Evolutionary conservation across 2,797 vertebrate species (phyloP).

Genomic region (Aldrovandia affinis): DNA sequence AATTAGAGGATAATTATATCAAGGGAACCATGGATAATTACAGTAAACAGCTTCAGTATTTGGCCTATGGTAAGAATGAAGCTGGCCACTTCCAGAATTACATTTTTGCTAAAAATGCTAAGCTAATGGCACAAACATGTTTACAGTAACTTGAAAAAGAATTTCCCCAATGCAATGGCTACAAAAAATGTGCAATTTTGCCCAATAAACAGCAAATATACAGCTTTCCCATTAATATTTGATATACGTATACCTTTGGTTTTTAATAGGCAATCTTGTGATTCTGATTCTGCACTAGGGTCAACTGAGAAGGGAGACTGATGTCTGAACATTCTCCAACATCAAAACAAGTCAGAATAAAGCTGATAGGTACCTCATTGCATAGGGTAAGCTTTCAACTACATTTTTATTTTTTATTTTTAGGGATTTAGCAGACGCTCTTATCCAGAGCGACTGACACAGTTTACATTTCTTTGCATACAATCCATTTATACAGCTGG

Average conservation of each 20-base stretch:
- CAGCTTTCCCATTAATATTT: too few species aligned
- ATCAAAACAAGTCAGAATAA: not conserved
- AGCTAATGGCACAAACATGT: not conserved
- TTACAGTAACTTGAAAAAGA: not conserved
- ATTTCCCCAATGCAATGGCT: not conserved
- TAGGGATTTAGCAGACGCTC: too few species aligned
- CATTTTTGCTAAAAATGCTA: not conserved
- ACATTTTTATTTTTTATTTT: too few species aligned
- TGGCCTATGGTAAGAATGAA: not conserved
- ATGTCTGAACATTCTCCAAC: not conserved
- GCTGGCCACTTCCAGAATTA: not conserved
- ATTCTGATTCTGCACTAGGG: not conserved
- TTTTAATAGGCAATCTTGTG: not conserved
- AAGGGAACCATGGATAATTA: not conserved
- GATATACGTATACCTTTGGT: too few species aligned
- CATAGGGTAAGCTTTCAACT: not conserved
- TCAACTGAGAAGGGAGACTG: not conserved
- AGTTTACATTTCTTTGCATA: too few species aligned
- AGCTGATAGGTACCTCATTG: not conserved
- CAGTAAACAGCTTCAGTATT: not conserved
- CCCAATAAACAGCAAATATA: too few species aligned
- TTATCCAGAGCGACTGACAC: too few species aligned
- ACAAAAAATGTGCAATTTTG: not conserved
- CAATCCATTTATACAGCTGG: too few species aligned
- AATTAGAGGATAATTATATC: not conserved